Conservation (phyloP, 2,113 vertebrate species). For the Gadus macrocephalus region DNA sequence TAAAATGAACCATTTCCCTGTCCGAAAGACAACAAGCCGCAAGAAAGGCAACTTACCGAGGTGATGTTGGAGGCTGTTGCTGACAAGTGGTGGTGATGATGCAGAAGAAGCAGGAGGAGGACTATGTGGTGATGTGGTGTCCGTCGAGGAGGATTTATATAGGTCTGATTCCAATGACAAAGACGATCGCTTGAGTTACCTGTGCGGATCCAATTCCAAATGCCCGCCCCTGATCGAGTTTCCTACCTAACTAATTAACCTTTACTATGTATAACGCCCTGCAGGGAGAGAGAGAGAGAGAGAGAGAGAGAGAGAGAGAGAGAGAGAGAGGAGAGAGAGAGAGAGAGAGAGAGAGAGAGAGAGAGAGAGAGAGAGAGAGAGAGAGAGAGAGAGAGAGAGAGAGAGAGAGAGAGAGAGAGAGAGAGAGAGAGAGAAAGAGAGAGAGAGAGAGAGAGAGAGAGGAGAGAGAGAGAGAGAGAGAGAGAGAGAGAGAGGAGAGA, state of each 20-base stretch:
- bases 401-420: too few relatives aligned
- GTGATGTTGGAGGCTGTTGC: conserved; percentile 33
- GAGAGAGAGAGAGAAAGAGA: too few relatives aligned
- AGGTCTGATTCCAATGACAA: conserved; percentile 84
- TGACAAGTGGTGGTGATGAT: conserved; percentile 51
- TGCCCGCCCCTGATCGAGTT: conserved; percentile 82
- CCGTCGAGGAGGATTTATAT: conserved; percentile 82
- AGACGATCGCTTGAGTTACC: conserved; percentile 88
- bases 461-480: too few relatives aligned
- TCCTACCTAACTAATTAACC: conserved; percentile 90
- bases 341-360: too few relatives aligned
- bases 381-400: too few relatives aligned
- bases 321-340: too few relatives aligned
- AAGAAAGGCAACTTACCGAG: conserved; percentile 54
- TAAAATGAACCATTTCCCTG: too few relatives aligned
- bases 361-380: too few relatives aligned
- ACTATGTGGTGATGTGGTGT: conserved; percentile 67
- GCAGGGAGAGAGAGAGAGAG: conserved; percentile 31
- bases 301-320: too few relatives aligned
- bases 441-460: too few relatives aligned
- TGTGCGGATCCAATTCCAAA: conserved; percentile 86
- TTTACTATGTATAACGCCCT: conserved; percentile 86
- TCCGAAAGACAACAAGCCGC: neutral
- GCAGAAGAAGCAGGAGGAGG: conserved; percentile 62
- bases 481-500: too few relatives aligned